Base-by-base conservation (phyloP, 2,888 invertebrate species). In the Agriopis marginaria region DNA sequence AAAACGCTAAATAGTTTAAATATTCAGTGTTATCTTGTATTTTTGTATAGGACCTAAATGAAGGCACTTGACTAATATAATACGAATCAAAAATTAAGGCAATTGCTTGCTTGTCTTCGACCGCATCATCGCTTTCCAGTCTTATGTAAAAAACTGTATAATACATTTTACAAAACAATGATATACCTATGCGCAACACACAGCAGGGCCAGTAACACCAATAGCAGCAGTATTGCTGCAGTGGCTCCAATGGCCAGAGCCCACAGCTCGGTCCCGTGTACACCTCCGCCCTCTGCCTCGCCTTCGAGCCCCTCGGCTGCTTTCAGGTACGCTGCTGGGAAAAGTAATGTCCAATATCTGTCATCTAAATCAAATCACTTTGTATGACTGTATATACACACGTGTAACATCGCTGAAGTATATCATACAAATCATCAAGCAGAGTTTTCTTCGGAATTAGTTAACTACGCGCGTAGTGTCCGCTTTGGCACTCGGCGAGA, bases 241-340 rank as follows among this genome's bases (percentile, higher is more conserved):
- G 95, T 91, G 2, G 96, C 95, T 0, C 96, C 95, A 0, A 96
- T 95, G 0, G 96, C 95, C 65, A 97, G 89, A 0, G 97, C 91
- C 96, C 96, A 97, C 0, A 94, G 77, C 63, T 93, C 94, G 0
- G 90, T 82, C 12, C 90, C 89, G 51, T 88, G 90, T 2, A 92
- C 86, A 0, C 88, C 87, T 0, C 83, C 78, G 4, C 79, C 63
- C 81, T 78, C 93, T 76, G 79, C 95, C 86, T 95, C 93, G 1
- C 96, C 95, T 71, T 92, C 94, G 73, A 96, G 87, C 4, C 96
- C 95, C 74, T 95, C 95, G 0, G 95, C 94, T 50, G 96, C 95
- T 85, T 96, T 96, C 81, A 97, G 89, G 88, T 96, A 97, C 72
- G 97, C 97, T 97, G 91, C 93, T 94, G 83, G 77, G 79, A 77